These are phyloP conservation scores for Thymallus thymallus DNA, from an alignment of 2,113 vertebrate genomes.

Conservation along the genomic window DNA sequence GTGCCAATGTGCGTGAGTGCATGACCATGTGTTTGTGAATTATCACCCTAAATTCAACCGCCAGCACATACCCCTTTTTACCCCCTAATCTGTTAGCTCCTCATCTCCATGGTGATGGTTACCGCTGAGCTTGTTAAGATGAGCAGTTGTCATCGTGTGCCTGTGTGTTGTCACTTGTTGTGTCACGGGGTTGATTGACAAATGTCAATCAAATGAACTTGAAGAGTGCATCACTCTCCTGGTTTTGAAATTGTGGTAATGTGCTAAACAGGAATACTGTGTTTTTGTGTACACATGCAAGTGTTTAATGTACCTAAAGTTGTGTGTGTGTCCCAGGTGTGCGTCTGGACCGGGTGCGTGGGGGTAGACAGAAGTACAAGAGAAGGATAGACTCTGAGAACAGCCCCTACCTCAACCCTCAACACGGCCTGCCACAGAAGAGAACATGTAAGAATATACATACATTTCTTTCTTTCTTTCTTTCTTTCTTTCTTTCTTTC, in stretches of 20 bases:
- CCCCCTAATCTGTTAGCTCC: conserved; percentile 30
- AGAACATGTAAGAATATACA: conserved; percentile 83
- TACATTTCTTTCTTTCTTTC: too few relatives aligned
- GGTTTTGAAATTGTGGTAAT: not conserved
- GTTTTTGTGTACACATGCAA: conserved; percentile 12
- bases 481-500: conserved; percentile 16
- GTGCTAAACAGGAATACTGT: not conserved
- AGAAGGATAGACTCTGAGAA: conserved; percentile 94
- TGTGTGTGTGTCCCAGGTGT: conserved; percentile 75
- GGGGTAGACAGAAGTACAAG: conserved; percentile 98
- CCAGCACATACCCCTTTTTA: conserved; percentile 1
- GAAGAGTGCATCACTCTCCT: not conserved
- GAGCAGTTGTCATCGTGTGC: conserved; percentile 21
- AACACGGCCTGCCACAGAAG: conserved; percentile 88
- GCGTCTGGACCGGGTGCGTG: conserved; percentile 93
- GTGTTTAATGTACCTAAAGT: not conserved
- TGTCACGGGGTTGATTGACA: conserved; percentile 36
- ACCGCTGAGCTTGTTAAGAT: conserved; percentile 57
- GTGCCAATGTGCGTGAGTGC: conserved; percentile 9
- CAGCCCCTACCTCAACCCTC: conserved; percentile 90
- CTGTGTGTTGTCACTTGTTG: conserved; percentile 32
- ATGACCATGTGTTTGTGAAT: not conserved
- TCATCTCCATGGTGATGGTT: conserved; percentile 38
- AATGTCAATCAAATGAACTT: not conserved
- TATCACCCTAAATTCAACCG: conserved; percentile 18